Conservation (phyloP, 2,888 invertebrate genomes). For the Callyntrura sp. region DNA sequence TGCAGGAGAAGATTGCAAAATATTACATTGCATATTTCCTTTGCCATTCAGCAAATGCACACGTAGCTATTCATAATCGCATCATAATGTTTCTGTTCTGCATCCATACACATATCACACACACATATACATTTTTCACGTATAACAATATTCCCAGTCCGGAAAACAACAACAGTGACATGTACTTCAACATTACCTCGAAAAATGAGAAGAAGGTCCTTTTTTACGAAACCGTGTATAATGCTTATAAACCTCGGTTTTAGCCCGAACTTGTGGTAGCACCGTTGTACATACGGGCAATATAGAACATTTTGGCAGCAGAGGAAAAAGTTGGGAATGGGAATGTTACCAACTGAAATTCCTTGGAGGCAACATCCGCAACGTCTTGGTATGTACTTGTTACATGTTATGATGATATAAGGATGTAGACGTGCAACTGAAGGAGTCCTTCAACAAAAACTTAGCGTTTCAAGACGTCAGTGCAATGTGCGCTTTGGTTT, state of each 20-base stretch:
- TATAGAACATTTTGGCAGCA: slow-evolving; percentile 70
- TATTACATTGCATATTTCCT: slow-evolving; percentile 24
- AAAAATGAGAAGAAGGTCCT: slow-evolving; percentile 59
- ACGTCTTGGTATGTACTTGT: slow-evolving; percentile 54
- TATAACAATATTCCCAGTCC: slow-evolving; percentile 48
- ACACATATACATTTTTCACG: slow-evolving; percentile 30
- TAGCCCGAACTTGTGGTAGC: background rate
- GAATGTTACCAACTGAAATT: slow-evolving; percentile 74
- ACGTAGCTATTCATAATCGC: slow-evolving; percentile 37
- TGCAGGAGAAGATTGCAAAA: slow-evolving; percentile 53
- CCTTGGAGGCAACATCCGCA: slow-evolving; percentile 76
- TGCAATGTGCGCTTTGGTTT: slow-evolving; percentile 40
- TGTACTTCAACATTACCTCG: slow-evolving; percentile 59
- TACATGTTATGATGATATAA: slow-evolving; percentile 32
- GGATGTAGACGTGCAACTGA: slow-evolving; percentile 35
- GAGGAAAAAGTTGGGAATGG: slow-evolving; percentile 65
- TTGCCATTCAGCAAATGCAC: slow-evolving; percentile 7
- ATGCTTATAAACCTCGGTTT: slow-evolving; percentile 25
- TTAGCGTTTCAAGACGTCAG: slow-evolving; percentile 37
- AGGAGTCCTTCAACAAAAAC: slow-evolving; percentile 57
- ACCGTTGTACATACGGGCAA: background rate
- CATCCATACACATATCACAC: slow-evolving; percentile 13
- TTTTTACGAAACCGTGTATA: slow-evolving; percentile 29
- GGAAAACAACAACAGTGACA: slow-evolving; percentile 69
- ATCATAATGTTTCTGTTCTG: slow-evolving; percentile 24